Percentiles rank a stretch among this genome's conserved stretches.
Evolutionary conservation across 2,797 vertebrate genomes (phyloP).

Genomic region (Argentina silus): DNA sequence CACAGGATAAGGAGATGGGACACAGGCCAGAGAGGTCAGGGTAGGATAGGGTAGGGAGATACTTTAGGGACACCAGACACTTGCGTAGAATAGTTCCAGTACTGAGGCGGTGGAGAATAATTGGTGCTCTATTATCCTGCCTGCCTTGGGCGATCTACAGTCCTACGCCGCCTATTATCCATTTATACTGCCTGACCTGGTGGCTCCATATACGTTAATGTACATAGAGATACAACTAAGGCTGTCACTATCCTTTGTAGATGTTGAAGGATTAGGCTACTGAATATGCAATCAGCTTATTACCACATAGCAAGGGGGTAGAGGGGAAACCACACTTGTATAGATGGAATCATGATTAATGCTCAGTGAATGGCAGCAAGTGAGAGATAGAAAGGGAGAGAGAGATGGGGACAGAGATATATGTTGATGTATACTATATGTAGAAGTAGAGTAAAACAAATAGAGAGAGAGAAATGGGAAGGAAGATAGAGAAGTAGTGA

Average conservation of each 20-base stretch:
- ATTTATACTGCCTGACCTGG: slow-evolving; percentile 59
- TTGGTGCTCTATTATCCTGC: slow-evolving; percentile 59
- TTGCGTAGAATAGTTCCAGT: slow-evolving; percentile 50
- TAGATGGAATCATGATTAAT: no score
- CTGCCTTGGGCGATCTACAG: slow-evolving; percentile 54
- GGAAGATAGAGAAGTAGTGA: slow-evolving; percentile 8
- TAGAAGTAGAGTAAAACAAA: not conserved
- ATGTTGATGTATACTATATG: no score
- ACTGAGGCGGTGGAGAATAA: slow-evolving; percentile 55
- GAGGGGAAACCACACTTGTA: no score
- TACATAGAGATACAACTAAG: not conserved
- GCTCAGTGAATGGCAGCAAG: no score
- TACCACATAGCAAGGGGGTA: no score
- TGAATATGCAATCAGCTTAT: no score
- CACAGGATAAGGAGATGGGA: no score
- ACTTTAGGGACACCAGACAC: slow-evolving; percentile 5
- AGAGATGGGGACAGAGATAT: no score
- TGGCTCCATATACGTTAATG: slow-evolving; percentile 32
- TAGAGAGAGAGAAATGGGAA: slow-evolving; percentile 26
- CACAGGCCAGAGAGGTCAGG: no score
- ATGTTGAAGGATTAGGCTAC: not conserved
- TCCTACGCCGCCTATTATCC: slow-evolving; percentile 34
- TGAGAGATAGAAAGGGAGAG: no score
- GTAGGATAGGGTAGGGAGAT: no score
- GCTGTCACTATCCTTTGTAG: not conserved